Percentiles rank a stretch among this genome's conserved stretches.
phyloP scores from a whole-genome alignment of 2,888 invertebrate genomes.

The Drosophila emarginata region DNA sequence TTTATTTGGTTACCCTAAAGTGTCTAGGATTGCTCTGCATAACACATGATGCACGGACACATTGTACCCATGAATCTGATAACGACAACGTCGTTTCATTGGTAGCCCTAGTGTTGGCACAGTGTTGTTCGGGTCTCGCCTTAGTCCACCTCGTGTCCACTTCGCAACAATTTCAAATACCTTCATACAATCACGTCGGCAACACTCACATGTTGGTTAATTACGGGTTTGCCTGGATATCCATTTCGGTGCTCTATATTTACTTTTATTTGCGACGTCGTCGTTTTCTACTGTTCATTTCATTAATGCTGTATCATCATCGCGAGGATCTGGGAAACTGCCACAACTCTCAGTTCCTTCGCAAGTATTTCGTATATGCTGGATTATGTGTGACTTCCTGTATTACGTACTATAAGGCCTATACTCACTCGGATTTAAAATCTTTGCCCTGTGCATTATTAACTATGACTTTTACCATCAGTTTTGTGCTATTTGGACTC shows the following conservation, averaged over 20 bases:
- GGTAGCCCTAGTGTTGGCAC: conserved; percentile 23
- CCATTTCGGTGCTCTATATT: conserved; percentile 45
- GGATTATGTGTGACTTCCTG: conserved; percentile 19
- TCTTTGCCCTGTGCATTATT: conserved; percentile 18
- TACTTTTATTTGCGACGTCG: conserved; percentile 51
- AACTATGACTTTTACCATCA: conserved; percentile 27
- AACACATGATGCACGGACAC: conserved; percentile 24
- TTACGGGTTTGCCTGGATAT: conserved; percentile 46
- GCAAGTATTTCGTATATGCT: conserved; percentile 35
- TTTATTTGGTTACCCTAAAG: conserved; percentile 62
- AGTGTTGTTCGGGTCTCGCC: conserved; percentile 38
- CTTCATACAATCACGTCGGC: conserved; percentile 50
- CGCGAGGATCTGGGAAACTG: conserved; percentile 31
- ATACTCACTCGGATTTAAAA: background rate
- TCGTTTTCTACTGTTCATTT: conserved; percentile 29
- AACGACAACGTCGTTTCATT: conserved; percentile 27
- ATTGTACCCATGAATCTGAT: conserved; percentile 13
- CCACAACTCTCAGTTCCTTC: conserved; percentile 4
- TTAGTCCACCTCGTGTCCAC: conserved; percentile 26
- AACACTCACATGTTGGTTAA: conserved; percentile 51
- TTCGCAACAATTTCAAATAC: conserved; percentile 26
- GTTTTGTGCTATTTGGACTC: conserved; percentile 54
- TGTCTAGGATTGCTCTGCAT: conserved; percentile 58
- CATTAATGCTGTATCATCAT: conserved; percentile 49
- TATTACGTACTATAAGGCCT: conserved; percentile 9